These are phyloP conservation scores for Stomatorhinus ivindoensis DNA, from an alignment of 2,113 vertebrate genomes.

Conservation along the genomic window DNA sequence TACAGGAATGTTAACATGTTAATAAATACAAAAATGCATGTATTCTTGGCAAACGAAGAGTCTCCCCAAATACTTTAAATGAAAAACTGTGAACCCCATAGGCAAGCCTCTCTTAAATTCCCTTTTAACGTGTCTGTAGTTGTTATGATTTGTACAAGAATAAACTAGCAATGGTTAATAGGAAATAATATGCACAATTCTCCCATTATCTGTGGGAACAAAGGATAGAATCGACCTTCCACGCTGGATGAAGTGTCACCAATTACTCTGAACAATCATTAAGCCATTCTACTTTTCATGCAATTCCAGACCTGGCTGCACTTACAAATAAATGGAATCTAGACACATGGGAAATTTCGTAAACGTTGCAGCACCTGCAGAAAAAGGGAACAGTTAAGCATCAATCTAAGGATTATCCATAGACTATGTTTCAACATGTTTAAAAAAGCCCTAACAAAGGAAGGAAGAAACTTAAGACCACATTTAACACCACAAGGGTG, in stretches of 20 bases:
- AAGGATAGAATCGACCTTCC: neutral
- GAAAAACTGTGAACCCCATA: conserved; percentile 23
- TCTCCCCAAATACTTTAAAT: conserved; percentile 17
- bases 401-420: neutral
- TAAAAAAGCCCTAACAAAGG: neutral
- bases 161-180: neutral
- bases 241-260: neutral
- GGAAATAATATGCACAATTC: neutral
- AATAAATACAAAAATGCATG: conserved; percentile 51
- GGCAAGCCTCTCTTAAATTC: conserved; percentile 40
- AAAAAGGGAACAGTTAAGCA: neutral
- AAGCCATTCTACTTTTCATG: neutral
- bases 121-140: conserved; percentile 48
- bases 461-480: neutral
- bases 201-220: neutral
- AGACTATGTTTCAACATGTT: neutral
- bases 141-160: neutral
- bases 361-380: neutral
- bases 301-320: neutral
- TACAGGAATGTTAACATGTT: conserved; percentile 27
- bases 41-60: conserved; percentile 54
- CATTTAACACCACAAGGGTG: neutral
- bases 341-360: neutral
- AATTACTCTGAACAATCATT: neutral
- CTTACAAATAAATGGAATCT: neutral